Base-by-base conservation (phyloP, 2,888 invertebrate genomes). In the Chrysolina americana region DNA sequence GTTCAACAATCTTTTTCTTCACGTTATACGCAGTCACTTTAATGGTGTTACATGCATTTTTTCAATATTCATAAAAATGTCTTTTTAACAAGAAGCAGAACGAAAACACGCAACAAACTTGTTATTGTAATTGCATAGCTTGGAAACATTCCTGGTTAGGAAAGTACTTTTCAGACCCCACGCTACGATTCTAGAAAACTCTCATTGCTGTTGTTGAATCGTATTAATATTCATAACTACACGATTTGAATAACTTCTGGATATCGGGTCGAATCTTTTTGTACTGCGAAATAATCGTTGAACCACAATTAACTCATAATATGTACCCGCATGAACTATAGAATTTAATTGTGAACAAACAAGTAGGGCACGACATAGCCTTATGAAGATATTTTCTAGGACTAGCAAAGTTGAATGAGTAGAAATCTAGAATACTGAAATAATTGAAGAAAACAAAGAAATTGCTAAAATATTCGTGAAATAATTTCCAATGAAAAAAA, bases 41-140 rank as follows among this genome's bases (percentile, higher is more conserved):
- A 36, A 36, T 36, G 4, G 36, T 6, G 36, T 36, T 36, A 36
- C 36, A 36, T 53, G 21, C 13, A 53, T 53, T 53, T 53, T 19
- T 53, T 53, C 21, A 53, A 53, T 53, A 53, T 53, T 53, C 53
- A 53, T 53, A 19, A 53, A 21, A 10, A 53, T 53, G 19, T 19
- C 13, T 10, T 11, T 21, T 53, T 21, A 21, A 13, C 53, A 17
- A 53, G 13, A 21, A 53, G 21, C 5, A 53, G 4, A 53, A 53
- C 1, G 13, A 21, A 13, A 53, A 21, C 53, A 53, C 21, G 53
- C 53, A 53, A 53, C 11, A 4, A 19, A 53, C 17, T 53, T 21
- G 11, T 53, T 53, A 5, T 53, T 21, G 21, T 53, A 19, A 23
- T 53, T 53, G 11, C 53, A 53, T 4, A 23, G 10, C 10, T 53